phyloP scores from a whole-genome alignment of 2,888 invertebrate species.

The Pherbina coryleti region DNA sequence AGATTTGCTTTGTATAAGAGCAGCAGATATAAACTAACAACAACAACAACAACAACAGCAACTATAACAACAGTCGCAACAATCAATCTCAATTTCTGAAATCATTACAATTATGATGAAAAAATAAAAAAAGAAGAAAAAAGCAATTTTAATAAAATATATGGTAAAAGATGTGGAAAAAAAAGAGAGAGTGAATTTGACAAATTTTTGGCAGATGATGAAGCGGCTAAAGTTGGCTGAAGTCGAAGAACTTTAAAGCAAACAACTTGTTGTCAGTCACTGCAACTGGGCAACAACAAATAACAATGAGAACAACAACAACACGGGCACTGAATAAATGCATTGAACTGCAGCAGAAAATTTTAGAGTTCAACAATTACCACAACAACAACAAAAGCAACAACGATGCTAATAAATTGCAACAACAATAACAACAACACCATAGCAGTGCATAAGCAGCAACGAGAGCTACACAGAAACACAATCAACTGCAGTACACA shows the following conservation, averaged over 20 bases:
- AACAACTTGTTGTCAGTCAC: too few relatives aligned
- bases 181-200: too few relatives aligned
- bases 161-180: too few relatives aligned
- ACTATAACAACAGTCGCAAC: neutral
- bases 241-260: too few relatives aligned
- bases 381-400: too few relatives aligned
- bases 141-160: too few relatives aligned
- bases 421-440: neutral
- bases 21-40: neutral
- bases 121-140: too few relatives aligned
- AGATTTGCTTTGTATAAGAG: neutral
- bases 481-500: neutral
- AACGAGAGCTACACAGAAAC: neutral
- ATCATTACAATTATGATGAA: neutral
- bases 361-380: neutral
- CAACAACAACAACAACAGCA: constrained; percentile 1
- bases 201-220: too few relatives aligned
- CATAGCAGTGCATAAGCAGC: neutral
- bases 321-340: neutral
- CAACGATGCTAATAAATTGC: neutral
- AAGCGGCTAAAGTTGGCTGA: too few relatives aligned
- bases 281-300: neutral
- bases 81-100: neutral
- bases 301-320: neutral
- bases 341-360: neutral